phyloP scores from a whole-genome alignment of 30 jellyfish, hydroid and myxozoan species.

The Phacellophora camtschatica region DNA sequence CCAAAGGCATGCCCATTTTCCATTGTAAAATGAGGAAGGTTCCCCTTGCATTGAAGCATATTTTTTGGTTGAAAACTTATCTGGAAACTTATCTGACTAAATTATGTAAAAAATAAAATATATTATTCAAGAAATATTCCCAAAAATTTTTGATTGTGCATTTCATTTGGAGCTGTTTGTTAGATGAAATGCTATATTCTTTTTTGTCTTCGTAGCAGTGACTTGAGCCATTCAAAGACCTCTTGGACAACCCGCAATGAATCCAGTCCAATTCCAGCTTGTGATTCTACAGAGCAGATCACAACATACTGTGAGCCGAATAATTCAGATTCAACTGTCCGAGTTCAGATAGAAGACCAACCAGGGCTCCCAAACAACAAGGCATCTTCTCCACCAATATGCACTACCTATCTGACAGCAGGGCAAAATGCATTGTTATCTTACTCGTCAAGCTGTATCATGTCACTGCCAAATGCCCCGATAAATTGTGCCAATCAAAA shows the following conservation, averaged over 20 bases:
- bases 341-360: slow-evolving; percentile 8
- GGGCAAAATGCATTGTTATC: neutral
- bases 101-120: no score
- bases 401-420: neutral
- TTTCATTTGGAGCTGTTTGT: no score
- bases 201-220: neutral
- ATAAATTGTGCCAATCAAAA: neutral
- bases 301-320: slow-evolving; percentile 33
- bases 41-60: no score
- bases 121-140: no score
- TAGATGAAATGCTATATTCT: no score
- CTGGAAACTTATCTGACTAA: no score
- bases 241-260: slow-evolving; percentile 23
- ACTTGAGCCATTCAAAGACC: neutral
- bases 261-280: slow-evolving; percentile 52
- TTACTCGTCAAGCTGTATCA: neutral
- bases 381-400: neutral
- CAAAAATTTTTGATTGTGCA: no score
- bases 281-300: slow-evolving; percentile 66
- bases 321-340: slow-evolving; percentile 1
- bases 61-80: no score
- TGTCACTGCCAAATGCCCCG: neutral
- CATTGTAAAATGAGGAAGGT: no score
- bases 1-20: no score
- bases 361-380: neutral